Evolutionary conservation across 2,888 invertebrate genomes (phyloP).

Genomic region (Hydroisotoma schaefferi): DNA sequence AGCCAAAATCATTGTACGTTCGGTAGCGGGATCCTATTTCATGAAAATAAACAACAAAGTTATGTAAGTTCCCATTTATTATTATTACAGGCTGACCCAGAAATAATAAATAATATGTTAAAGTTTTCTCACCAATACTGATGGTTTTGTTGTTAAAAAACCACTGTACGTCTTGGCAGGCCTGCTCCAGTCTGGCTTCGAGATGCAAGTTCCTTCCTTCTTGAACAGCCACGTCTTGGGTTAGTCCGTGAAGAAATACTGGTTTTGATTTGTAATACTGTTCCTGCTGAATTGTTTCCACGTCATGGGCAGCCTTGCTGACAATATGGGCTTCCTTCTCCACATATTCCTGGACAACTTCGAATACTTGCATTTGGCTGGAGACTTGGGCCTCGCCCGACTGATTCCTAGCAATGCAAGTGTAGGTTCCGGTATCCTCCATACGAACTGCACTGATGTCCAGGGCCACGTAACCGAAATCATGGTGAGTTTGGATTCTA

Average conservation of each 20-base stretch:
- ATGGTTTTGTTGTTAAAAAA: slow-evolving; percentile 65
- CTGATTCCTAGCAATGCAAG: slow-evolving; percentile 68
- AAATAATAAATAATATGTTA: too few species aligned
- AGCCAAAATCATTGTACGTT: slow-evolving; percentile 95
- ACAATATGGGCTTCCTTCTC: slow-evolving; percentile 17
- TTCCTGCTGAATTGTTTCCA: slow-evolving; percentile 14
- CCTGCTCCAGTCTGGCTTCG: slow-evolving; percentile 76
- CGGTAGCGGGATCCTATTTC: slow-evolving; percentile 71
- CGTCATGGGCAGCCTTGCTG: slow-evolving; percentile 13
- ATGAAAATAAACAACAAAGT: slow-evolving; percentile 25
- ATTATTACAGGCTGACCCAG: neutral
- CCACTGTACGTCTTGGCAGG: slow-evolving; percentile 96
- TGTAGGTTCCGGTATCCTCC: slow-evolving; percentile 91
- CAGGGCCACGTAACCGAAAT: slow-evolving; percentile 94
- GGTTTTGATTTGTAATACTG: slow-evolving; percentile 23
- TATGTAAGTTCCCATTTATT: neutral
- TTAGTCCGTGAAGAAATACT: slow-evolving; percentile 17
- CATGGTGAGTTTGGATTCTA: slow-evolving; percentile 88
- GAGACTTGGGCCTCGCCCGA: slow-evolving; percentile 33
- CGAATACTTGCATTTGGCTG: slow-evolving; percentile 29
- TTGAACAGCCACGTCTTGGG: slow-evolving; percentile 65
- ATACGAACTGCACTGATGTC: slow-evolving; percentile 91
- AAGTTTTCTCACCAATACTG: slow-evolving; percentile 64
- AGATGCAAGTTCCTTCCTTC: slow-evolving; percentile 88
- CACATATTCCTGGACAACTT: slow-evolving; percentile 20